phyloP scores from a whole-genome alignment of 1,140 invertebrate genomes.

The Sesamia nonagrioides region DNA sequence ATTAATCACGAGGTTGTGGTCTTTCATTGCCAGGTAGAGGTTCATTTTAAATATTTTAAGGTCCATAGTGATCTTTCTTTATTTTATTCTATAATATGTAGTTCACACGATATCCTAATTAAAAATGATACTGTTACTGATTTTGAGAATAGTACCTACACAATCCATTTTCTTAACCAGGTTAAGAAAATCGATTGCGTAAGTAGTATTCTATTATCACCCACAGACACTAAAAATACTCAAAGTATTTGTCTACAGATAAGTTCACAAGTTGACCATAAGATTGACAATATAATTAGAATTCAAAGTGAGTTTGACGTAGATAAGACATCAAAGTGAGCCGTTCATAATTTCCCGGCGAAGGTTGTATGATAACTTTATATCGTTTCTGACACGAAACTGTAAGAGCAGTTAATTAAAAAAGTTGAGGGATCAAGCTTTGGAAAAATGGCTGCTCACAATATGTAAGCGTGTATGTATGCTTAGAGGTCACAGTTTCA shows the following conservation, averaged over 20 bases:
- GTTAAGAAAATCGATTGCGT: too few relatives aligned
- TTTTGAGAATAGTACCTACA: too few relatives aligned
- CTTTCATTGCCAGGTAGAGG: too few relatives aligned
- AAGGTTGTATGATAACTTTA: slow-evolving; percentile 5
- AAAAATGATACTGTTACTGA: too few relatives aligned
- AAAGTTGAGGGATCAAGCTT: slow-evolving; percentile 28
- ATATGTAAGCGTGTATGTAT: slow-evolving; percentile 1
- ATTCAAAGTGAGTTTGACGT: slow-evolving; percentile 16
- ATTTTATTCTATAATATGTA: too few relatives aligned
- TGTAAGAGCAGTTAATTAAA: slow-evolving; percentile 35
- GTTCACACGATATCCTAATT: too few relatives aligned
- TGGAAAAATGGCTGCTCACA: slow-evolving; percentile 1
- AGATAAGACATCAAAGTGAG: slow-evolving; percentile 20
- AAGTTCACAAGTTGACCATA: background rate
- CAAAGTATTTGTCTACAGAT: background rate
- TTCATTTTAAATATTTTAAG: too few relatives aligned
- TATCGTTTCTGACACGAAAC: slow-evolving; percentile 11
- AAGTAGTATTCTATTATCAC: too few relatives aligned
- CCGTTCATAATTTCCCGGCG: slow-evolving; percentile 9
- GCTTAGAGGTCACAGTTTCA: background rate
- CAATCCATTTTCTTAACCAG: too few relatives aligned
- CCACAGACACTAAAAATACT: too few relatives aligned
- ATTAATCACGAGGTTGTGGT: too few relatives aligned
- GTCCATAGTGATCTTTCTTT: too few relatives aligned
- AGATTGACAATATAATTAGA: slow-evolving; percentile 10